Conservation (phyloP, 2,113 vertebrate genomes). For the Ranitomeya imitator region DNA sequence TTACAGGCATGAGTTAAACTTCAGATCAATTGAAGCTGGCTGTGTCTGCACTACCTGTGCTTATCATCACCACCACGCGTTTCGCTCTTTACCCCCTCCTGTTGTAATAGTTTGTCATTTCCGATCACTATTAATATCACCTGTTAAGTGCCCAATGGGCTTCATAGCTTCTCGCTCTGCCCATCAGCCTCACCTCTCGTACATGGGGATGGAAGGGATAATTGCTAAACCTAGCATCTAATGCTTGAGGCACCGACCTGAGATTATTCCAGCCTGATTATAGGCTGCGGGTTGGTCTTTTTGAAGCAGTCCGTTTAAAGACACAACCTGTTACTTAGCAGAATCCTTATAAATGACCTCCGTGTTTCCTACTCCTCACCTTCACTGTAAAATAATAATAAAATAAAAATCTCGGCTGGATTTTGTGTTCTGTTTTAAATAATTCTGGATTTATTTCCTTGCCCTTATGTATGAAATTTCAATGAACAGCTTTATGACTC, state of each 20-base stretch:
- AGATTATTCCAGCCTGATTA: slow-evolving; percentile 55
- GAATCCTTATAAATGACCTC: slow-evolving; percentile 16
- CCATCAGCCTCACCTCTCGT: slow-evolving; percentile 47
- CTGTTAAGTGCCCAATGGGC: slow-evolving; percentile 43
- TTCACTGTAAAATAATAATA: slow-evolving; percentile 19
- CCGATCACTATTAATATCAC: slow-evolving; percentile 47
- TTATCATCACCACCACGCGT: neutral
- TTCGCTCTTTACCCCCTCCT: slow-evolving; percentile 4
- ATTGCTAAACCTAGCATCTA: slow-evolving; percentile 55
- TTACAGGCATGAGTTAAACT: neutral
- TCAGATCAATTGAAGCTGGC: neutral
- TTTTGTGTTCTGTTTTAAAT: slow-evolving; percentile 35
- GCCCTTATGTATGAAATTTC: slow-evolving; percentile 48
- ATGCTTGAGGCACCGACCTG: slow-evolving; percentile 37
- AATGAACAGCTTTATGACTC: slow-evolving; percentile 45
- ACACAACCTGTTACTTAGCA: slow-evolving; percentile 40
- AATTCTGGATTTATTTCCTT: slow-evolving; percentile 45
- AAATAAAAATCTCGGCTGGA: neutral
- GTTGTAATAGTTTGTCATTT: slow-evolving; percentile 46
- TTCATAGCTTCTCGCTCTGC: slow-evolving; percentile 25
- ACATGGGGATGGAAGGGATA: slow-evolving; percentile 35
- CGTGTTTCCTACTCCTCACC: neutral
- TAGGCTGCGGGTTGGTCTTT: slow-evolving; percentile 40
- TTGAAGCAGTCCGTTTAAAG: slow-evolving; percentile 46
- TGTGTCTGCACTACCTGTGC: neutral